Percentiles rank a stretch among this genome's conserved stretches.
Conservation (phyloP, 2,113 vertebrate species). For the Urocitellus parryii region DNA sequence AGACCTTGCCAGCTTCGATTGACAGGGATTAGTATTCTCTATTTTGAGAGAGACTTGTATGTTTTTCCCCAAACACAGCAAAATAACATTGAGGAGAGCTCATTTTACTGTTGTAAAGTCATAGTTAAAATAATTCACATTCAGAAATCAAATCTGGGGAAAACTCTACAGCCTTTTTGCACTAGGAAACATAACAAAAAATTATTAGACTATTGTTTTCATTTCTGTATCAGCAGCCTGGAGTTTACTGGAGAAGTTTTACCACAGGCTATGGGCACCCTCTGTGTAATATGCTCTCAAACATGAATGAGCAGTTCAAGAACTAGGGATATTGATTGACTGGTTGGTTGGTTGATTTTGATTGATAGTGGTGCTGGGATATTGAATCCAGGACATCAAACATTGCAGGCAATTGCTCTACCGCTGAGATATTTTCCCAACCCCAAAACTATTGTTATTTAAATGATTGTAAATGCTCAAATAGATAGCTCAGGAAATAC, state of each 20-base stretch:
- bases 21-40: neutral
- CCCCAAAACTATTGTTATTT: neutral
- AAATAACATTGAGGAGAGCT: neutral
- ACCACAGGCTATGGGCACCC: neutral
- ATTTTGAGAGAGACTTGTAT: neutral
- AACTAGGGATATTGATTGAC: neutral
- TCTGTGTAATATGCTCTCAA: neutral
- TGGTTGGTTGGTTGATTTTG: too few species aligned
- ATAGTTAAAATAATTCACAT: neutral
- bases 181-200: neutral
- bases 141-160: neutral
- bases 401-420: too few species aligned
- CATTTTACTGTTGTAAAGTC: neutral
- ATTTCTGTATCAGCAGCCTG: neutral
- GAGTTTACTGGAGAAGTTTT: neutral
- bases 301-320: neutral
- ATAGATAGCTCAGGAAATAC: neutral
- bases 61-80: neutral
- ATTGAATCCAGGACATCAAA: too few species aligned
- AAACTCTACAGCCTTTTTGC: neutral
- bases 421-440: too few species aligned
- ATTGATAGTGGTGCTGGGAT: too few species aligned
- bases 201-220: neutral
- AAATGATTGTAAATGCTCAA: neutral
- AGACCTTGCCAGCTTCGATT: neutral